Evolutionary conservation across 2,797 vertebrate genomes (phyloP).

Genomic region (Chromis chromis): DNA sequence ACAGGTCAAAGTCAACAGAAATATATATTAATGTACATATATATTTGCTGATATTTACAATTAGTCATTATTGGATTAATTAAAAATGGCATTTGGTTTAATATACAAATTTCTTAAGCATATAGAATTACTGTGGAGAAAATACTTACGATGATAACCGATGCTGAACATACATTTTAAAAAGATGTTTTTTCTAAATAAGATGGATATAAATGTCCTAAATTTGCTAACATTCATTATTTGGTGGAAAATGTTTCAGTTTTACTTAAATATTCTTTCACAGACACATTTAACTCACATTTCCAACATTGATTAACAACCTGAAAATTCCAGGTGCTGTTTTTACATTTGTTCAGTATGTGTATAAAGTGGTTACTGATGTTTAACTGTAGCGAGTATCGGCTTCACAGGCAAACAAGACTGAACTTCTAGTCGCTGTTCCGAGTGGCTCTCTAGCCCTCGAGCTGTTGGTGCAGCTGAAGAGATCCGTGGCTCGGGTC

Average conservation of each 20-base stretch:
- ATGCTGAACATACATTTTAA: neutral
- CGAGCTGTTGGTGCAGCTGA: constrained; percentile 76
- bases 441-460: constrained; percentile 64
- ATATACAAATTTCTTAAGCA: neutral
- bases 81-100: neutral
- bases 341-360: constrained; percentile 20
- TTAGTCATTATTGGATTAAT: constrained; percentile 31
- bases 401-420: constrained; percentile 30
- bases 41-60: constrained; percentile 74
- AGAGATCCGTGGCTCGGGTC: constrained; percentile 84
- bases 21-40: constrained; percentile 61
- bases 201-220: neutral
- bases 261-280: constrained; percentile 29
- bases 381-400: constrained; percentile 20
- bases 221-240: neutral
- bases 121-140: neutral
- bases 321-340: constrained; percentile 19
- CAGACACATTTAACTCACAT: constrained; percentile 28
- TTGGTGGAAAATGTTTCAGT: neutral
- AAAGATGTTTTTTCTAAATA: neutral
- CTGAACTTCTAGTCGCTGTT: neutral
- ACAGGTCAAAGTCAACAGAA: constrained; percentile 58
- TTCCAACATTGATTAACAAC: constrained; percentile 23
- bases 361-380: constrained; percentile 34
- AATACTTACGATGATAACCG: neutral